Conservation (phyloP, 2,888 invertebrate genomes). For the Drosophila mercatorum region DNA sequence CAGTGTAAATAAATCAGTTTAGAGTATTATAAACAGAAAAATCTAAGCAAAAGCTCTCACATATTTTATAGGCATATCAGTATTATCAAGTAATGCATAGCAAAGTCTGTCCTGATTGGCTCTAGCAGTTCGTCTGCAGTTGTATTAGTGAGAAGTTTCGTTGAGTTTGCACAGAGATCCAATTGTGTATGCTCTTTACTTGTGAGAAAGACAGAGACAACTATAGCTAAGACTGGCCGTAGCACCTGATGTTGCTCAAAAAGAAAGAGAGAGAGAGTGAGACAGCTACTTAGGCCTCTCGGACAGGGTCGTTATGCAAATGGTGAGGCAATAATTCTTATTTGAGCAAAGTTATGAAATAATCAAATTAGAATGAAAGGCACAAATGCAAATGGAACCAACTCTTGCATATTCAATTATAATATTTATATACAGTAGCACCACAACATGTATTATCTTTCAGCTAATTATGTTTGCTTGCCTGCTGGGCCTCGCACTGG, state of each 20-base stretch:
- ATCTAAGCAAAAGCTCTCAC: too few species aligned
- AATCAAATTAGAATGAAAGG: too few species aligned
- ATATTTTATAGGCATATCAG: too few species aligned
- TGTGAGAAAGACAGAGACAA: not conserved
- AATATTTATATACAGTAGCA: not conserved
- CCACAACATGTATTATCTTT: not conserved
- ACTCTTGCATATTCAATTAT: too few species aligned
- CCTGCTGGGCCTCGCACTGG: slow-evolving; percentile 63
- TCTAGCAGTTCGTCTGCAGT: not conserved
- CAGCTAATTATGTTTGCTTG: slow-evolving; percentile 62
- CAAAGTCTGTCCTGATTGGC: not conserved
- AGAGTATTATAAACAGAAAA: too few species aligned
- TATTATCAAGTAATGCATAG: too few species aligned
- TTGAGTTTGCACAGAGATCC: not conserved
- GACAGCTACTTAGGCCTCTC: not conserved
- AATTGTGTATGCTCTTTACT: not conserved
- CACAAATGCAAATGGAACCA: too few species aligned
- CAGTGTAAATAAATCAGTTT: too few species aligned
- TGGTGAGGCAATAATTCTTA: not conserved
- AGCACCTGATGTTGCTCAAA: not conserved
- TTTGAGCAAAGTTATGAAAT: too few species aligned
- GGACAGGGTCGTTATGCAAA: not conserved
- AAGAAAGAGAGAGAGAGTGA: not conserved
- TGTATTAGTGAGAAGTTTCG: not conserved
- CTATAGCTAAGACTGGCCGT: not conserved